Evolutionary conservation across 2,113 vertebrate genomes (phyloP).

Genomic region (Alethe castanea): DNA sequence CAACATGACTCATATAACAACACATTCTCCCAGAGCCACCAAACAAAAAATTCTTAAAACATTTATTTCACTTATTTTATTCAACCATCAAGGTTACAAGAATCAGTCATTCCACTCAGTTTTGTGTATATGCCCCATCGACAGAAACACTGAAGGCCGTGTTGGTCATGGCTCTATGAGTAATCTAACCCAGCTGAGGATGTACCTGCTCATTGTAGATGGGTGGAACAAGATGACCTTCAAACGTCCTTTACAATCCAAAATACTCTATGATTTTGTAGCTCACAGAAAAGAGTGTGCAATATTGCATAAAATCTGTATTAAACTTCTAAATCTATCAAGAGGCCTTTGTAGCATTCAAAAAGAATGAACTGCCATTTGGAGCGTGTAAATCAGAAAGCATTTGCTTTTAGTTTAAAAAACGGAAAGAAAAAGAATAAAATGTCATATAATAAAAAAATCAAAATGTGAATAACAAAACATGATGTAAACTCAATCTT

Average conservation of each 20-base stretch:
- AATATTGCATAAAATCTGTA: neutral
- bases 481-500: neutral
- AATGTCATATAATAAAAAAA: neutral
- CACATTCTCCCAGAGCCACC: neutral
- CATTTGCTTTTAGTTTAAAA: neutral
- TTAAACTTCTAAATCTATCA: neutral
- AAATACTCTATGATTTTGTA: neutral
- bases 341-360: neutral
- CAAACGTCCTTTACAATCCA: neutral
- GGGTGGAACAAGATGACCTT: neutral
- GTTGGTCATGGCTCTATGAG: rapidly evolving
- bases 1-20: neutral
- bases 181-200: neutral
- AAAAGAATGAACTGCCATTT: neutral
- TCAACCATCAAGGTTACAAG: neutral
- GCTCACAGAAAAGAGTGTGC: neutral
- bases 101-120: neutral
- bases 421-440: neutral
- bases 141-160: neutral
- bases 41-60: neutral
- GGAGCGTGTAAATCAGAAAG: neutral
- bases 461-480: neutral
- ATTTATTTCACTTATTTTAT: neutral
- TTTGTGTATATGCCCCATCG: neutral
- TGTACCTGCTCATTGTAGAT: neutral